Evolutionary conservation across 2,797 vertebrate genomes (phyloP).

Genomic region (Phoxinus dragarum): DNA sequence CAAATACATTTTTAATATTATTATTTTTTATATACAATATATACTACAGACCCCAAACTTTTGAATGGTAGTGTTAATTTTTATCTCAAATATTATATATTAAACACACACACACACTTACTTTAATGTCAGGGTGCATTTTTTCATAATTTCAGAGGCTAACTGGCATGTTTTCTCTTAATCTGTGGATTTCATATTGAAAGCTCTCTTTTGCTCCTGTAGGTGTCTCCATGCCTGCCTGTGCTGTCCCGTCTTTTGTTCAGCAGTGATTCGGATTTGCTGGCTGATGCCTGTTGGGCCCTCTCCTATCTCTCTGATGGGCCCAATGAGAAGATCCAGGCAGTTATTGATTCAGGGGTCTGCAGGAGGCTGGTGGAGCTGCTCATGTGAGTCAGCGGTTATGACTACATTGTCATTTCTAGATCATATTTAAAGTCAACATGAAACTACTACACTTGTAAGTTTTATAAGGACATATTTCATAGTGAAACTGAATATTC

Average conservation of each 20-base stretch:
- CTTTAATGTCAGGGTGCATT: not conserved
- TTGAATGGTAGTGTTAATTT: not conserved
- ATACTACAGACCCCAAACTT: not conserved
- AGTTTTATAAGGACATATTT: not conserved
- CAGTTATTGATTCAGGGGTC: slow-evolving; percentile 97
- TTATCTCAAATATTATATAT: not conserved
- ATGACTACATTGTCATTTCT: not conserved
- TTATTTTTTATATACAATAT: not conserved
- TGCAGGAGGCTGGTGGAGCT: slow-evolving; percentile 96
- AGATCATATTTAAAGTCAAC: not conserved
- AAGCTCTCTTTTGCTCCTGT: slow-evolving; percentile 33
- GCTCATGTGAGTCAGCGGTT: slow-evolving; percentile 86
- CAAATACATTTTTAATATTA: not conserved
- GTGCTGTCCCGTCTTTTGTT: slow-evolving; percentile 95
- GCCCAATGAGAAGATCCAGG: slow-evolving; percentile 99
- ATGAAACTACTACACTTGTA: not conserved
- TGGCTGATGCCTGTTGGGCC: slow-evolving; percentile 98
- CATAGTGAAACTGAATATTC: not conserved
- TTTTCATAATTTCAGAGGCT: not conserved
- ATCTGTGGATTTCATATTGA: not conserved
- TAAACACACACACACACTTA: not conserved
- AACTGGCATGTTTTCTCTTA: not conserved
- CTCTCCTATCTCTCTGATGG: slow-evolving; percentile 98
- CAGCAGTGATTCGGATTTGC: slow-evolving; percentile 95
- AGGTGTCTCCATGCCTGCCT: slow-evolving; percentile 97